Conservation (phyloP, 2,113 vertebrate species). For the Xiphorhynchus elegans region DNA sequence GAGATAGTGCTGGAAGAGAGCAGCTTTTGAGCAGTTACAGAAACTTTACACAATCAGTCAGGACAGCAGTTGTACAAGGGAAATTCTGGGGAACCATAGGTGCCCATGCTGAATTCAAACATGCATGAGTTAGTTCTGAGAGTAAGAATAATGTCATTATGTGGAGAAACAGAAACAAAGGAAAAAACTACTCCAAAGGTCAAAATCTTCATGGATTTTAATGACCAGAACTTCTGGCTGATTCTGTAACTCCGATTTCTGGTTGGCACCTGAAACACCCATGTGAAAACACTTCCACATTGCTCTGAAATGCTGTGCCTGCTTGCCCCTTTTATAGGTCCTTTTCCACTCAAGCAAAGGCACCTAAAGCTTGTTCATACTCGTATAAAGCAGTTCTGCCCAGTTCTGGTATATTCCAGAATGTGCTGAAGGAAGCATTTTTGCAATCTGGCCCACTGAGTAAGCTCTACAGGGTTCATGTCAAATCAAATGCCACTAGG, state of each 20-base stretch:
- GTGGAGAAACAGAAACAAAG: background rate
- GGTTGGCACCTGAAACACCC: background rate
- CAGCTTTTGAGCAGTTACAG: background rate
- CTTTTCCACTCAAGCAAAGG: background rate
- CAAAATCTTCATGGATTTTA: background rate
- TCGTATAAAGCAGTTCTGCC: background rate
- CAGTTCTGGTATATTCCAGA: background rate
- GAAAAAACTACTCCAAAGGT: background rate
- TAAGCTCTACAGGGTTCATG: background rate
- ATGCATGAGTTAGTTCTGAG: background rate
- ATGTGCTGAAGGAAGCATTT: background rate
- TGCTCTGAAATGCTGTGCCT: background rate
- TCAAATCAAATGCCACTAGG: background rate
- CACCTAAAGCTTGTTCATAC: background rate
- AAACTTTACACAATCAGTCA: background rate
- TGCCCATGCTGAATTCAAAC: background rate
- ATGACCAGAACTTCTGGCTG: background rate
- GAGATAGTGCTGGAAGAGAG: background rate
- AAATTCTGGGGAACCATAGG: background rate
- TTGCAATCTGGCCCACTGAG: background rate
- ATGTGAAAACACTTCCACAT: background rate
- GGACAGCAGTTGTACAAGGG: background rate
- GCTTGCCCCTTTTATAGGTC: background rate
- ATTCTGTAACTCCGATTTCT: background rate
- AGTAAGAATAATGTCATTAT: background rate